A percentile compares a stretch with the other conserved stretches of the same genome.
Evolutionary conservation across 2,113 vertebrate species (phyloP).

Genomic region (Suricata suricatta): DNA sequence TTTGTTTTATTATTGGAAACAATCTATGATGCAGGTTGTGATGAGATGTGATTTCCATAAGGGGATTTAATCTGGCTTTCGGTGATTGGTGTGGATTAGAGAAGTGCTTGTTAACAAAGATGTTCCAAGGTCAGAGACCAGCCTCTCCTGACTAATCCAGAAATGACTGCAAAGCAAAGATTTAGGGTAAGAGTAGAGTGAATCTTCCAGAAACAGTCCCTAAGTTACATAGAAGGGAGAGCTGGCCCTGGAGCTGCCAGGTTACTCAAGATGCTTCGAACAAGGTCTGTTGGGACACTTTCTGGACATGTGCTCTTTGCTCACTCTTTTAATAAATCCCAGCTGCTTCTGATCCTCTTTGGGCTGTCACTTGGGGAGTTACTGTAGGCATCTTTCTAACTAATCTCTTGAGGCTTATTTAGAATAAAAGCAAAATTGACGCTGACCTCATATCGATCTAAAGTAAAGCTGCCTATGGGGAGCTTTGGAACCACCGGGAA

Average conservation of each 20-base stretch:
- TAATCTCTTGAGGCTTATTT: constrained; percentile 61
- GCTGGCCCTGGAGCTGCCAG: background rate
- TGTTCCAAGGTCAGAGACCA: background rate
- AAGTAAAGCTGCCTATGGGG: constrained; percentile 40
- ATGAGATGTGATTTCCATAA: background rate
- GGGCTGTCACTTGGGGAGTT: constrained; percentile 1
- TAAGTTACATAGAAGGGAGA: background rate
- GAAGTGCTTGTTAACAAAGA: background rate
- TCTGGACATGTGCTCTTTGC: background rate
- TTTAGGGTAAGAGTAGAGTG: background rate
- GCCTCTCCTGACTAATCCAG: background rate
- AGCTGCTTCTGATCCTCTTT: constrained; percentile 15
- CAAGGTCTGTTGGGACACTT: background rate
- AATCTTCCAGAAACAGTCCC: background rate
- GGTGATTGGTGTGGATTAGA: background rate
- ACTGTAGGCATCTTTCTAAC: constrained; percentile 35
- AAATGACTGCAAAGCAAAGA: background rate
- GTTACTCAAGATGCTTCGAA: constrained; percentile 6
- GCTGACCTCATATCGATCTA: constrained; percentile 38
- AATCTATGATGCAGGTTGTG: background rate
- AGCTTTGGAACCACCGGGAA: constrained; percentile 42
- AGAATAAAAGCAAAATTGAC: constrained; percentile 44
- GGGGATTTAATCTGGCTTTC: background rate
- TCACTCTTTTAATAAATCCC: constrained; percentile 47
- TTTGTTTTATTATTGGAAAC: constrained; percentile 2